Evolutionary conservation across 2,888 invertebrate genomes (phyloP).

Genomic region (Mycalesis mineus): DNA sequence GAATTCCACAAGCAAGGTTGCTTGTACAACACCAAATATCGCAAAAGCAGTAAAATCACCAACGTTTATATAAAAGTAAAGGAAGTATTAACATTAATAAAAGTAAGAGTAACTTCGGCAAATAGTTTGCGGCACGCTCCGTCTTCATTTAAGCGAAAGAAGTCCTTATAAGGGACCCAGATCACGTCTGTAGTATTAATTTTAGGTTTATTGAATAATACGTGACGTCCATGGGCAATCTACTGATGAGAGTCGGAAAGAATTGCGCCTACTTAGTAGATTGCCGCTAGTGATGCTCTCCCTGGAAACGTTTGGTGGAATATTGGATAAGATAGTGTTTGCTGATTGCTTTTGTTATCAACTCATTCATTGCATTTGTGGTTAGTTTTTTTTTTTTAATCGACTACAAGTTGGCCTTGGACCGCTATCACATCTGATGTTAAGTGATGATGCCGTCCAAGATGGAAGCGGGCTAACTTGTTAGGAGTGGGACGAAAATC

Average conservation of each 20-base stretch:
- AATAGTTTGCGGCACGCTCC: not conserved
- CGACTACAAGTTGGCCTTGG: too few relatives aligned
- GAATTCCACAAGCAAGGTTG: too few relatives aligned
- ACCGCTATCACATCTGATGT: too few relatives aligned
- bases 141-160: not conserved
- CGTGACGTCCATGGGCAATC: constrained; percentile 63
- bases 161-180: constrained; percentile 45
- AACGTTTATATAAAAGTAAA: too few relatives aligned
- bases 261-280: constrained; percentile 53
- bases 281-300: constrained; percentile 46
- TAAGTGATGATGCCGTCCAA: too few relatives aligned
- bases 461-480: too few relatives aligned
- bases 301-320: not conserved
- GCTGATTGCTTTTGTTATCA: not conserved
- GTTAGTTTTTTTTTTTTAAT: not conserved
- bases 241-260: constrained; percentile 29
- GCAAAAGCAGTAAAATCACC: too few relatives aligned
- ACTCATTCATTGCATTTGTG: not conserved
- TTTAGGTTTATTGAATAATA: constrained; percentile 73
- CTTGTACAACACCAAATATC: too few relatives aligned
- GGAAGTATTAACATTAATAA: not conserved
- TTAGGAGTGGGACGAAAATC: too few relatives aligned
- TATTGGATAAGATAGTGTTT: not conserved
- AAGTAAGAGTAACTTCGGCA: constrained; percentile 3
- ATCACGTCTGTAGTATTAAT: constrained; percentile 68